phyloP scores from a whole-genome alignment of 2,888 invertebrate genomes.

The Leptopilina syphax region DNA sequence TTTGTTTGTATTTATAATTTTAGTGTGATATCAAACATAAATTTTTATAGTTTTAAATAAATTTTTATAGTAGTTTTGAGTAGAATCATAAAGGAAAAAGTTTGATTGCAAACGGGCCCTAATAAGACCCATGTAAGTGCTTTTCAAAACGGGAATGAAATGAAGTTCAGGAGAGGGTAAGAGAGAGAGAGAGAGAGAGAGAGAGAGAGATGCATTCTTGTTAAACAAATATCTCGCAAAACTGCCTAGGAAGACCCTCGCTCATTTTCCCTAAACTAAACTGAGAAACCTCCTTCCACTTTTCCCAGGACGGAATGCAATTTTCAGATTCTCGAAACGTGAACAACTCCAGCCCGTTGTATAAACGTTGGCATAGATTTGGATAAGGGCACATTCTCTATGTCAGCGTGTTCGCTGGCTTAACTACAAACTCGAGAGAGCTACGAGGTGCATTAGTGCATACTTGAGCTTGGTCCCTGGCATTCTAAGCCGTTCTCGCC shows the following conservation, averaged over 20 bases:
- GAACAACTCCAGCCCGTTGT: slow-evolving; percentile 42
- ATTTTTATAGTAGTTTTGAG: too few species aligned
- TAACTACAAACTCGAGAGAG: slow-evolving; percentile 63
- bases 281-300: slow-evolving; percentile 24
- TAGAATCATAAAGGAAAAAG: too few species aligned
- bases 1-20: too few species aligned
- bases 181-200: too few species aligned
- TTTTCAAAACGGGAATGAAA: too few species aligned
- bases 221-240: slow-evolving; percentile 25
- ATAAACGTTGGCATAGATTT: slow-evolving; percentile 69
- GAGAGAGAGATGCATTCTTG: slow-evolving; percentile 2
- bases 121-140: too few species aligned
- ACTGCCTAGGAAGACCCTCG: background rate
- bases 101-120: too few species aligned
- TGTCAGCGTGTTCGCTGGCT: slow-evolving; percentile 62
- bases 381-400: slow-evolving; percentile 69
- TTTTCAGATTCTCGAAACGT: slow-evolving; percentile 70
- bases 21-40: too few species aligned
- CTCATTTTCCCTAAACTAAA: slow-evolving; percentile 24
- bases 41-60: too few species aligned
- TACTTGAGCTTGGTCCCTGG: slow-evolving; percentile 62
- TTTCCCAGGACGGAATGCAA: slow-evolving; percentile 67
- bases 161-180: too few species aligned
- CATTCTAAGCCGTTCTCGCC: slow-evolving; percentile 51
- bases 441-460: slow-evolving; percentile 72